phyloP scores from a whole-genome alignment of 2,797 vertebrate genomes.

The Crenuchus spilurus region DNA sequence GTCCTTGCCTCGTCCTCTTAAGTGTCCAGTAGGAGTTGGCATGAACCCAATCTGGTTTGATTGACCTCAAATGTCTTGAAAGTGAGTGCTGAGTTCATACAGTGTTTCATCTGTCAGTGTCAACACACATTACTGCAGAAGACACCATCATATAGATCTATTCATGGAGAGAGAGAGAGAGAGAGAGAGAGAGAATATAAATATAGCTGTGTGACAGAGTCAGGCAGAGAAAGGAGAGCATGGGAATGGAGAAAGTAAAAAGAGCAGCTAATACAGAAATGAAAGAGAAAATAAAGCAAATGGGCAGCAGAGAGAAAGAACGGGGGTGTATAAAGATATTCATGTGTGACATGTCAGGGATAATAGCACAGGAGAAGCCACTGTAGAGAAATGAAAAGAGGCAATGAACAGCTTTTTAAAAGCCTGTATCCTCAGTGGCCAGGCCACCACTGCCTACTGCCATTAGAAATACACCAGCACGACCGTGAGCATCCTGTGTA shows the following conservation, averaged over 20 bases:
- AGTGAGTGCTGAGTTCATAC: not conserved
- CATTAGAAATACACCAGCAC: not conserved
- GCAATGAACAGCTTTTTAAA: not conserved
- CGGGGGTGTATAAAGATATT: not conserved
- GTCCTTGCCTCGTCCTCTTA: not conserved
- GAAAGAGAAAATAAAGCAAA: not conserved
- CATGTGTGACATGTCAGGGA: conserved; percentile 22
- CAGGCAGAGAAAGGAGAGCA: not conserved
- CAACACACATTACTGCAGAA: not conserved
- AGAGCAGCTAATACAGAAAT: conserved; percentile 18
- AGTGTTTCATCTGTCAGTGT: not conserved
- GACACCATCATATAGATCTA: not conserved
- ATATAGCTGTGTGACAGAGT: not conserved
- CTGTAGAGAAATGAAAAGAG: not conserved
- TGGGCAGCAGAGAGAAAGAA: not conserved
- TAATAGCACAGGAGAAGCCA: not conserved
- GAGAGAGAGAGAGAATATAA: not conserved
- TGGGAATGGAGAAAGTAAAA: not conserved
- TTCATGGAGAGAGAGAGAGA: not conserved
- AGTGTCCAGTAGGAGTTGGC: not conserved
- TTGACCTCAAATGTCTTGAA: not conserved
- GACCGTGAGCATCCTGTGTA: not conserved
- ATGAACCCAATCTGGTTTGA: not conserved
- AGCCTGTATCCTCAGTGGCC: not conserved
- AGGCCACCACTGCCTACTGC: not conserved